Evolutionary conservation across 2,888 invertebrate genomes (phyloP), one percentile per base, ranked within the genome.

Genomic region (Drosophila planitibia): DNA sequence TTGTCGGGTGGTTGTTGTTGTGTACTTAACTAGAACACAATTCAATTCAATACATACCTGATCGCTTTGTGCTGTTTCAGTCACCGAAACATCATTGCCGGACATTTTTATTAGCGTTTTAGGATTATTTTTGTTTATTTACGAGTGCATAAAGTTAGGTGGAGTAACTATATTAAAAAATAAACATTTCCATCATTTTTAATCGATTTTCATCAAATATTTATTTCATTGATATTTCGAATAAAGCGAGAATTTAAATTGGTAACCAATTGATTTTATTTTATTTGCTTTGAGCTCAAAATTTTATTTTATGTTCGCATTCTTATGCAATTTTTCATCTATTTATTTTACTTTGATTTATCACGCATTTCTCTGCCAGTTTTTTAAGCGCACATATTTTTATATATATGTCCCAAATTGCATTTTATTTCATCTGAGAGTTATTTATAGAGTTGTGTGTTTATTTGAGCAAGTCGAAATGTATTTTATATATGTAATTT

Each of bases 1-100:
- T 55, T 14, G n/a, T 16, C 28, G 51, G 35, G 52, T 57, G 25
- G 61, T 41, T 66, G n/a, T 7, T 25, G 25, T 25, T 47, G 47
- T 47, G 22, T 16, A 44, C 22, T 58, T 58, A 22, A 35, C 4
- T 37, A 39, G 33, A 22, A 22, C 35, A 25, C 16, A n/a, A 19
- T 16, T 57, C 12, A 41, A 32, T 57, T 61, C 9, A 30, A 73
- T 78, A 82, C 87, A 76, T 88, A 88, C 88, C 88, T 89, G 87
- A 88, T 89, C 88, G 83, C 85, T 88, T 68, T 87, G 85, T 44
- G 84, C 87, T 75, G 87, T 89, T 73, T 88, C 88, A 73, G 87
- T 87, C 55, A 76, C 77, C 67, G 88, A 89, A 70, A 85, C 79
- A 79, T 89, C 87, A 69, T 85, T 89, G 68, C 79, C 83, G 66